Evolutionary conservation across 2,797 vertebrate genomes (phyloP).

Genomic region (Tolypeutes matacus): DNA sequence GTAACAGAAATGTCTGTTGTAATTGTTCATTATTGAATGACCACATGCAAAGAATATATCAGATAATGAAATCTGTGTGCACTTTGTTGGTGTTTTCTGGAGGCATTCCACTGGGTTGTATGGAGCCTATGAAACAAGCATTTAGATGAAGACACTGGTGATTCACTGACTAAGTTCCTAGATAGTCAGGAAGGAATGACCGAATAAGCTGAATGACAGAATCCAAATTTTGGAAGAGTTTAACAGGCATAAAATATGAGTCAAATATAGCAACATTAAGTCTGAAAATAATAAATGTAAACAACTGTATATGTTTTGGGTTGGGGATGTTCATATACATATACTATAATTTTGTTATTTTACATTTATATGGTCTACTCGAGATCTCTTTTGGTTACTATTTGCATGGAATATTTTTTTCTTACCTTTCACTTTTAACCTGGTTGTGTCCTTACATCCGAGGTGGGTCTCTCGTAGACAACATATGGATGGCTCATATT

Average conservation of each 20-base stretch:
- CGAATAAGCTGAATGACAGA: not conserved
- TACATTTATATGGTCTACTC: no score
- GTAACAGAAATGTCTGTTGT: not conserved
- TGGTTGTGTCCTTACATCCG: no score
- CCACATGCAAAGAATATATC: not conserved
- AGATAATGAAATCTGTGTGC: not conserved
- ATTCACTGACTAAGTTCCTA: rapidly evolving
- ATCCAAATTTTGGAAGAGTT: not conserved
- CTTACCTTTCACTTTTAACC: no score
- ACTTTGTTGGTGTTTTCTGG: not conserved
- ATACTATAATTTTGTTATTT: no score
- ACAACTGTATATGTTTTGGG: not conserved
- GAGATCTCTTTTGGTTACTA: no score
- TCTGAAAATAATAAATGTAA: not conserved
- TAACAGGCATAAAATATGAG: not conserved
- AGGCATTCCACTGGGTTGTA: not conserved
- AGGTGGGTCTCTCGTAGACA: no score
- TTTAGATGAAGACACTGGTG: not conserved
- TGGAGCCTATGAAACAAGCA: not conserved
- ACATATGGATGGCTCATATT: no score
- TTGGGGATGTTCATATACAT: not conserved
- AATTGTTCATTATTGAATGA: not conserved
- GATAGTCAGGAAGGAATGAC: not conserved
- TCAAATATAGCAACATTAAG: not conserved
- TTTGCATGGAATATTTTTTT: no score